These are phyloP conservation scores for Tachina grossa DNA, from an alignment of 2,888 invertebrate genomes.

Conservation along the genomic window DNA sequence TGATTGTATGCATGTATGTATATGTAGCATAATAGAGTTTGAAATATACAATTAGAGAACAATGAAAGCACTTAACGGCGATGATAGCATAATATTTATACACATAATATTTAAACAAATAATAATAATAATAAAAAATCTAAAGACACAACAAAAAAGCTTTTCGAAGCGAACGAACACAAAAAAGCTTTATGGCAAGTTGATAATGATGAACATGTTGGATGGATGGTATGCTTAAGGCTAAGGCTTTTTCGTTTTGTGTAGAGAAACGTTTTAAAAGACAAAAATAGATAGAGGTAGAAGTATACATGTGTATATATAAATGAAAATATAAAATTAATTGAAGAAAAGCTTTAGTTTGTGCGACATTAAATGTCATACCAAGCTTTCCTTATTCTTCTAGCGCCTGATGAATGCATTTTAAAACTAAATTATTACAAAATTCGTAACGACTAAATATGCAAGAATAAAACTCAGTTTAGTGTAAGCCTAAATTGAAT, in stretches of 20 bases:
- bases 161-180: slow-evolving; percentile 45
- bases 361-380: background rate
- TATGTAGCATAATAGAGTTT: slow-evolving; percentile 70
- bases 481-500: slow-evolving; percentile 65
- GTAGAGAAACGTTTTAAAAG: slow-evolving; percentile 20
- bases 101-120: slow-evolving; percentile 67
- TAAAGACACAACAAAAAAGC: slow-evolving; percentile 70
- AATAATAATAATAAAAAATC: slow-evolving; percentile 59
- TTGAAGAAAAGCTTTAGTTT: slow-evolving; percentile 41
- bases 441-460: slow-evolving; percentile 68
- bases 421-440: slow-evolving; percentile 66
- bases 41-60: slow-evolving; percentile 78
- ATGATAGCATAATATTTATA: slow-evolving; percentile 55
- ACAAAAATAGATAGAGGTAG: slow-evolving; percentile 55
- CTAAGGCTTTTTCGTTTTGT: slow-evolving; percentile 55
- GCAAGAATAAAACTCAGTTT: slow-evolving; percentile 60
- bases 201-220: slow-evolving; percentile 65
- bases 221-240: slow-evolving; percentile 48
- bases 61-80: slow-evolving; percentile 79
- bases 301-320: slow-evolving; percentile 41
- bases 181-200: slow-evolving; percentile 78
- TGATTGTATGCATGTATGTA: slow-evolving; percentile 52
- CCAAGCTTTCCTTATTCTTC: slow-evolving; percentile 31
- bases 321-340: slow-evolving; percentile 37
- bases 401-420: slow-evolving; percentile 41